Conservation (phyloP, 1,140 invertebrate species). For the Drosophila sp. region DNA sequence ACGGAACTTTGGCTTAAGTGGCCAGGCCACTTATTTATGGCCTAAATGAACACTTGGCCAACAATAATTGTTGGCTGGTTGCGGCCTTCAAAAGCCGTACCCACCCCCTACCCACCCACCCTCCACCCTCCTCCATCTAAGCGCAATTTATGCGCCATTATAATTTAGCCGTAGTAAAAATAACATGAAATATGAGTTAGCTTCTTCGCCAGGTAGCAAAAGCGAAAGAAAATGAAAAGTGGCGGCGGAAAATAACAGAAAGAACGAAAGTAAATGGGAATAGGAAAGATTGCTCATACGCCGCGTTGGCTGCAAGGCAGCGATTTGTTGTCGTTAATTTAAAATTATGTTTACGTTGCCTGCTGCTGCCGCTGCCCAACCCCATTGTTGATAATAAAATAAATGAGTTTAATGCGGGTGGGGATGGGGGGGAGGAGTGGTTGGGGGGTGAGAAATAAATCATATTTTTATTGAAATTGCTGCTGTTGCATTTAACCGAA, state of each 20-base stretch:
- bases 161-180: constrained; percentile 53
- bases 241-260: constrained; percentile 2
- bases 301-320: constrained; percentile 32
- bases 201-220: neutral
- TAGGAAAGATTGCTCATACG: constrained; percentile 54
- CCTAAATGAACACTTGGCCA: constrained; percentile 56
- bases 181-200: constrained; percentile 53
- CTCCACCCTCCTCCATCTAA: constrained; percentile 34
- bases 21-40: constrained; percentile 46
- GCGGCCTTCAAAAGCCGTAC: neutral
- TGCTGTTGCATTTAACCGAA: constrained; percentile 43
- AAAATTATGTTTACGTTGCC: constrained; percentile 63
- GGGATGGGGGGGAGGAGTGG: neutral
- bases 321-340: constrained; percentile 64
- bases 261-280: constrained; percentile 20
- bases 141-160: constrained; percentile 61
- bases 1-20: constrained; percentile 50
- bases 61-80: constrained; percentile 43
- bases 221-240: constrained; percentile 37
- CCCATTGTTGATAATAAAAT: constrained; percentile 61
- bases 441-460: constrained; percentile 40
- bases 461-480: constrained; percentile 61
- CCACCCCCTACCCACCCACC: constrained; percentile 15
- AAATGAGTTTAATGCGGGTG: constrained; percentile 53
- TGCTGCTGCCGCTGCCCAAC: constrained; percentile 2